Evolutionary conservation across 2,888 invertebrate species (phyloP).

Genomic region (Erebia palarica): DNA sequence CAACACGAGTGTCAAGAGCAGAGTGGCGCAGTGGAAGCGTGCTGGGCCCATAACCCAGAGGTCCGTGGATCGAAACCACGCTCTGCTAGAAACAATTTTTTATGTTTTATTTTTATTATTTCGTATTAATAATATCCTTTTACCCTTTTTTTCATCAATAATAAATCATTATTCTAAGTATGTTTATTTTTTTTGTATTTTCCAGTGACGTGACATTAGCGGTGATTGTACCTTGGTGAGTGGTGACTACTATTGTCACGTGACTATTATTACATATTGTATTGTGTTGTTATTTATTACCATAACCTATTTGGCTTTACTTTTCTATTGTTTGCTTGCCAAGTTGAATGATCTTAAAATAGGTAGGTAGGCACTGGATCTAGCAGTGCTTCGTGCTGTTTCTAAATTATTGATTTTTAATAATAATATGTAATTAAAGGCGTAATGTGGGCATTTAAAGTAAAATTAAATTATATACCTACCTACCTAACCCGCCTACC

Average conservation of each 20-base stretch:
- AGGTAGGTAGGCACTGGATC: too few species aligned
- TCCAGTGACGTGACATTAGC: not conserved
- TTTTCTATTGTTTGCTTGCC: slow-evolving; percentile 35
- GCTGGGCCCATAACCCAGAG: slow-evolving; percentile 95
- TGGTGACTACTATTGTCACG: too few species aligned
- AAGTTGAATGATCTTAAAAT: slow-evolving; percentile 3
- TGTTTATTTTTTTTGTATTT: too few species aligned
- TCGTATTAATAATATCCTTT: not conserved
- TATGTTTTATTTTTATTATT: slow-evolving; percentile 18
- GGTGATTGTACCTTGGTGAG: not conserved
- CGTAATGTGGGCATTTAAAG: too few species aligned
- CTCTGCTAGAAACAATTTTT: slow-evolving; percentile 80
- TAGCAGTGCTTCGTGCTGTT: not conserved
- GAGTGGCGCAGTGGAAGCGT: slow-evolving; percentile 93
- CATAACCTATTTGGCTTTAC: slow-evolving; percentile 33
- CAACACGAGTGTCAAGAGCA: slow-evolving; percentile 66
- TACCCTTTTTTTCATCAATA: not conserved
- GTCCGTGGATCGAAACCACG: slow-evolving; percentile 95
- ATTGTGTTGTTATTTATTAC: too few species aligned
- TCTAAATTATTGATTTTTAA: too few species aligned
- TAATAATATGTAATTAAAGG: too few species aligned
- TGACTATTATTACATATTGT: not conserved
- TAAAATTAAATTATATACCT: too few species aligned
- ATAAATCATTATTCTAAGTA: too few species aligned
- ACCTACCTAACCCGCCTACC: too few species aligned